Conservation (phyloP, 1,140 invertebrate genomes). For the Drosophila yakuba region DNA sequence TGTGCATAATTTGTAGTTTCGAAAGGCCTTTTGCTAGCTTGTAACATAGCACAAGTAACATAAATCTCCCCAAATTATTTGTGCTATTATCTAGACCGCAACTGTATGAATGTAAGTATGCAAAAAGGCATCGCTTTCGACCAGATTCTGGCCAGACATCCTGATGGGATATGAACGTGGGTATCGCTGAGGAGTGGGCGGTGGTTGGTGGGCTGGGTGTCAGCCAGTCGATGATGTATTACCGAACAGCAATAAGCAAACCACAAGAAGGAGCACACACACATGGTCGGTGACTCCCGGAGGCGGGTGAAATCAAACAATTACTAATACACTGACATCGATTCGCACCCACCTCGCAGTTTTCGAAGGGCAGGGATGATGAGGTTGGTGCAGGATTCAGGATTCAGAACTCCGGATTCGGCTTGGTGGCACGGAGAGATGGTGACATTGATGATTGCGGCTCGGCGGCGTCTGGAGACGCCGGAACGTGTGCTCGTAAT, state of each 20-base stretch:
- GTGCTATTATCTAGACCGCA: slow-evolving; percentile 11
- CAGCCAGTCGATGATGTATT: slow-evolving; percentile 76
- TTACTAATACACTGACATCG: slow-evolving; percentile 68
- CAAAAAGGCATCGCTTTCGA: slow-evolving; percentile 23
- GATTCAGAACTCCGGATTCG: neutral
- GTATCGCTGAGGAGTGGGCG: too few relatives aligned
- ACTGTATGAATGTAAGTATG: slow-evolving; percentile 9
- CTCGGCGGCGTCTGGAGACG: slow-evolving; percentile 71
- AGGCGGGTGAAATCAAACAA: slow-evolving; percentile 56
- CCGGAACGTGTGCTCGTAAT: slow-evolving; percentile 78
- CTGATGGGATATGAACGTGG: slow-evolving; percentile 26
- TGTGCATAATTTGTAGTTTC: too few relatives aligned
- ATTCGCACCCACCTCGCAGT: slow-evolving; percentile 21
- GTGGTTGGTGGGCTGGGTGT: slow-evolving; percentile 15
- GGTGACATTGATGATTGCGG: slow-evolving; percentile 78
- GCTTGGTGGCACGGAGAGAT: slow-evolving; percentile 6
- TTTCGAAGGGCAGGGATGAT: neutral
- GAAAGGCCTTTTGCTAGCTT: too few relatives aligned
- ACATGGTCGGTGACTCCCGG: neutral
- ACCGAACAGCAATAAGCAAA: slow-evolving; percentile 72
- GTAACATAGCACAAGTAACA: neutral
- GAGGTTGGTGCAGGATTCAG: slow-evolving; percentile 2
- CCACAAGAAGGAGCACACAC: slow-evolving; percentile 53
- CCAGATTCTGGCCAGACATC: slow-evolving; percentile 42
- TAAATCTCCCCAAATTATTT: neutral